Evolutionary conservation across 2,888 invertebrate genomes (phyloP), one percentile per base, ranked within the genome.

Genomic region (Eristalinus sepulchralis): DNA sequence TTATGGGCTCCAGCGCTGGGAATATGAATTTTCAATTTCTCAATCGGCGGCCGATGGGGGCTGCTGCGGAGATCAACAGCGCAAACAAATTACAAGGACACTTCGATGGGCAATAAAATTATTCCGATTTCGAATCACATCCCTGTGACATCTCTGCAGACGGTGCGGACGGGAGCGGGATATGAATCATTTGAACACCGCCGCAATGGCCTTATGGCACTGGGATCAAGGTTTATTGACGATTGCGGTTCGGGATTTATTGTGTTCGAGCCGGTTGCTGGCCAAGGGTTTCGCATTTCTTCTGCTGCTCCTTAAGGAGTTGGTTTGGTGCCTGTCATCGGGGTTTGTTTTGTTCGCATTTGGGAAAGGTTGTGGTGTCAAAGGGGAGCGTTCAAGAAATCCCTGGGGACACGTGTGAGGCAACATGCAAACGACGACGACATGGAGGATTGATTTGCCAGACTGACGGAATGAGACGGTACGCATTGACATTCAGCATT

Each of bases 11-110:
- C 78, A 67, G 70, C 77, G 66, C 70, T 68, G 70, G 36, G 73
- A 82, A 82, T 82, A 78, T 86, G 78, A 86, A 82, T 78, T 82
- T 86, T 78, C 57, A 78, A 83, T 78, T 86, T 86, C 27, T 86
- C 33, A 27, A 27, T 57, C 24, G 11, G 22, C 24, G 24, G 5
- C 24, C 11, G 27, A 20, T 11, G 22, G 13, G 57, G 62, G 11
- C 8, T n/a, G 36, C 55, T 64, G 17, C 64, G 3, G 59, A 66
- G 33, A 62, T 66, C 47, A 71, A 10, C 11, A 59, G 33, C 9
- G 55, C 39, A 68, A 78, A 64, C 53, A 67, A 83, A 84, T 77
- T 60, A 81, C 81, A 77, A 85, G 85, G 81, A 77, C 72, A 77
- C 53, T 66, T 68, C 68, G 68, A 63, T 76, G 77, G 76, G 71